These are phyloP conservation scores for Entosphenus tridentatus DNA, from an alignment of 2,113 vertebrate species.

Conservation along the genomic window DNA sequence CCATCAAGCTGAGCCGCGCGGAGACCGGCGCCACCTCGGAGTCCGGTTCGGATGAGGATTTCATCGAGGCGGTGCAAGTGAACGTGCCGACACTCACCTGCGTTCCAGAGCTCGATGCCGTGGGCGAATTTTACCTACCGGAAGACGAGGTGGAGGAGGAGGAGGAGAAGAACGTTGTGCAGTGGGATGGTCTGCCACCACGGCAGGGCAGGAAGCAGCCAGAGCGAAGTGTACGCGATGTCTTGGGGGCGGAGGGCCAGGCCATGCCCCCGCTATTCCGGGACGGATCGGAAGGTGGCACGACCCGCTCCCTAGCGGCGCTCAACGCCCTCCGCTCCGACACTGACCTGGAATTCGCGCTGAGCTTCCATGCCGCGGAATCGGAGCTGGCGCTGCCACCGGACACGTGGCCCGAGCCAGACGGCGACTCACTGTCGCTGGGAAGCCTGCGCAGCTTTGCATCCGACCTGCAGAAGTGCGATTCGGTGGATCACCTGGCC, in stretches of 20 bases:
- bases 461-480: conserved; percentile 58
- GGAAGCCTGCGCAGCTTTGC: conserved; percentile 54
- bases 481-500: conserved; percentile 54
- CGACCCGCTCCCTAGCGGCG: too few species aligned
- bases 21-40: conserved; percentile 29
- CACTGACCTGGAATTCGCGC: too few species aligned
- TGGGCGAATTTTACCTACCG: conserved; percentile 13
- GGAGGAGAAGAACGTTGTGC: conserved; percentile 13
- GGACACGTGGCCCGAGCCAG: not conserved
- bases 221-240: too few species aligned
- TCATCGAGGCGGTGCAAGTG: conserved; percentile 7
- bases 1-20: conserved; percentile 10
- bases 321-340: too few species aligned
- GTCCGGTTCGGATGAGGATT: conserved; percentile 23
- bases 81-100: conserved; percentile 16
- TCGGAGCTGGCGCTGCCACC: too few species aligned
- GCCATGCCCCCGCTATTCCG: too few species aligned
- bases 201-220: conserved; percentile 11
- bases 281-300: too few species aligned
- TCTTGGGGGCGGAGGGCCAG: too few species aligned
- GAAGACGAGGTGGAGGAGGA: conserved; percentile 11
- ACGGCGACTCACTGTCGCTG: conserved; percentile 38
- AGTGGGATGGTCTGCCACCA: conserved; percentile 12
- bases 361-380: too few species aligned
- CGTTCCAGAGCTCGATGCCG: conserved; percentile 12